Percentiles rank a stretch among this genome's conserved stretches.
Evolutionary conservation across 2,113 vertebrate genomes (phyloP).

Genomic region (Condylura cristata): DNA sequence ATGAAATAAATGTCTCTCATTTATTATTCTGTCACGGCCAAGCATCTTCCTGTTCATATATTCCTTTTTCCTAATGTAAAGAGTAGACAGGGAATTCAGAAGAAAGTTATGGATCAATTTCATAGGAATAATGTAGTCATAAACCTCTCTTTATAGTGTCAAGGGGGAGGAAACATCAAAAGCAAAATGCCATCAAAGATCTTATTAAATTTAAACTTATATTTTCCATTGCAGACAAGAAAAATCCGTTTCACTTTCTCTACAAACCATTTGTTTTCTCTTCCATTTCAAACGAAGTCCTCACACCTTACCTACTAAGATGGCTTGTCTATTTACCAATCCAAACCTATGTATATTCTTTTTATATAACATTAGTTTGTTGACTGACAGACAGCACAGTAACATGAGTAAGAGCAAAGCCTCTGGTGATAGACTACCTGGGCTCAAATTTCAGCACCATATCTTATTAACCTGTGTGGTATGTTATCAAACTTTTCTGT

Average conservation of each 20-base stretch:
- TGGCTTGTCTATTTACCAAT: background rate
- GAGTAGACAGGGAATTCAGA: conserved; percentile 31
- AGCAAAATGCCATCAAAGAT: conserved; percentile 10
- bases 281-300: conserved; percentile 27
- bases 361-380: background rate
- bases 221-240: background rate
- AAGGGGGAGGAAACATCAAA: background rate
- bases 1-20: conserved; percentile 98
- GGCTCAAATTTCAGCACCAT: background rate
- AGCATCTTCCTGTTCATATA: conserved; percentile 96
- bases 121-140: background rate
- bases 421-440: background rate
- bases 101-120: background rate
- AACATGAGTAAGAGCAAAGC: background rate
- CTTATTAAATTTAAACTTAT: background rate
- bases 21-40: conserved; percentile 94
- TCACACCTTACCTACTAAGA: background rate
- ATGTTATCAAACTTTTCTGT: conserved; percentile 1
- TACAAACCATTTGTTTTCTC: background rate
- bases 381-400: background rate
- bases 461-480: background rate
- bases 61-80: conserved; percentile 95
- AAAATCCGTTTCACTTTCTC: background rate
- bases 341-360: background rate
- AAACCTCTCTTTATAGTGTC: conserved; percentile 11